phyloP scores from a whole-genome alignment of 2,888 invertebrate species.

The Adela reaumurella region DNA sequence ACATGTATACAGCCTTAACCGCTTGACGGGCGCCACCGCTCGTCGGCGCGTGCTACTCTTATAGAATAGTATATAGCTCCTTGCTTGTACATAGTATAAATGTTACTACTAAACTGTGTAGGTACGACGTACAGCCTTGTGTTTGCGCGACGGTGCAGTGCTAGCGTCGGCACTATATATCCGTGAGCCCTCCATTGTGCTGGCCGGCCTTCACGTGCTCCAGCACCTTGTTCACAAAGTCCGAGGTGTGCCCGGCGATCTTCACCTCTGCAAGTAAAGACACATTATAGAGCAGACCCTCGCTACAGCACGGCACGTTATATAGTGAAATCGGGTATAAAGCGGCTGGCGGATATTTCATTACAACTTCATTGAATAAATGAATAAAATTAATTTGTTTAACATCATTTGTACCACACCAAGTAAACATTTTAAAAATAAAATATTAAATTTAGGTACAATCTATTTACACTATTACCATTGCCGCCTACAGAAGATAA shows the following conservation, averaged over 20 bases:
- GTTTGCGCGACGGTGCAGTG: slow-evolving; percentile 30
- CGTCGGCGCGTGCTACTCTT: neutral
- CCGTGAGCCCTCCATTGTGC: slow-evolving; percentile 73
- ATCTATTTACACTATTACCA: too few species aligned
- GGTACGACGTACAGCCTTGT: slow-evolving; percentile 55
- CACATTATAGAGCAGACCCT: too few species aligned
- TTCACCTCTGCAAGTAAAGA: slow-evolving; percentile 81
- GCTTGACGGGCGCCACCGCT: neutral
- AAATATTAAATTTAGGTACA: too few species aligned
- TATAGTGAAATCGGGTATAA: too few species aligned
- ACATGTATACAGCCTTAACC: too few species aligned
- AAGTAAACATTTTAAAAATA: too few species aligned
- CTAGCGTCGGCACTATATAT: slow-evolving; percentile 40
- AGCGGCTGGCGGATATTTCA: too few species aligned
- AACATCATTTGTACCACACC: too few species aligned
- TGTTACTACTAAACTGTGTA: slow-evolving; percentile 47
- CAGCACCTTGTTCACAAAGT: slow-evolving; percentile 89
- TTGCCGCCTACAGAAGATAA: too few species aligned
- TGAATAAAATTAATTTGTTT: too few species aligned
- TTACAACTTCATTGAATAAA: too few species aligned
- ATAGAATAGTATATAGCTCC: neutral
- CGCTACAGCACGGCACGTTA: too few species aligned
- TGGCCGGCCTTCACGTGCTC: slow-evolving; percentile 82
- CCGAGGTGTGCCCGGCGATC: slow-evolving; percentile 89
- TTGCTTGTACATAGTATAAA: neutral